These are phyloP conservation scores for Malurus melanocephalus DNA, from an alignment of 2,113 vertebrate genomes.

Conservation along the genomic window DNA sequence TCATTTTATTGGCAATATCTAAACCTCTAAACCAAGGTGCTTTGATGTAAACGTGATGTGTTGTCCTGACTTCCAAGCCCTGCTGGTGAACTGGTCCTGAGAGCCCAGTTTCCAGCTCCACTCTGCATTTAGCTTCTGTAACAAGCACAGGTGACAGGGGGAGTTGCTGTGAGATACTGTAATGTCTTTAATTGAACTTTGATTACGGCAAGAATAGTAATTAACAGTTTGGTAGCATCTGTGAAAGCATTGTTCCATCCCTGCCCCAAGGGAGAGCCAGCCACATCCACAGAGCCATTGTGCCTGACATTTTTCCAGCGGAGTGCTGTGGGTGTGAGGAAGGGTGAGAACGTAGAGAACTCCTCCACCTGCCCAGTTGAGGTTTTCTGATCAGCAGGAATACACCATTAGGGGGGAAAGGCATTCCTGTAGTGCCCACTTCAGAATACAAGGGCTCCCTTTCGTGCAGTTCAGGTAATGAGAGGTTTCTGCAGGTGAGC, in stretches of 20 bases:
- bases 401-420: neutral
- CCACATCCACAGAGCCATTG: neutral
- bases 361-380: neutral
- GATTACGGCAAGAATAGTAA: neutral
- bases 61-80: neutral
- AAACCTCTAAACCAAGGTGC: neutral
- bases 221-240: neutral
- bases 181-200: neutral
- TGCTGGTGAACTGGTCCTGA: neutral
- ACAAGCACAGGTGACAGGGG: neutral
- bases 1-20: neutral
- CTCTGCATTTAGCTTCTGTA: fast-evolving
- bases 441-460: neutral
- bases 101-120: neutral
- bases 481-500: neutral
- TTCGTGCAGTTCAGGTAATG: neutral
- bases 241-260: neutral
- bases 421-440: neutral
- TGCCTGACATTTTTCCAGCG: fast-evolving
- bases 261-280: neutral
- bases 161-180: neutral
- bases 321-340: neutral
- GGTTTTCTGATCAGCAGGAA: neutral
- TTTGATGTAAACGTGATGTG: neutral
- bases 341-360: neutral